Evolutionary conservation across 2,113 vertebrate species (phyloP), one percentile per base, ranked within the genome.

Genomic region (Brachyhypopomus gauderio): DNA sequence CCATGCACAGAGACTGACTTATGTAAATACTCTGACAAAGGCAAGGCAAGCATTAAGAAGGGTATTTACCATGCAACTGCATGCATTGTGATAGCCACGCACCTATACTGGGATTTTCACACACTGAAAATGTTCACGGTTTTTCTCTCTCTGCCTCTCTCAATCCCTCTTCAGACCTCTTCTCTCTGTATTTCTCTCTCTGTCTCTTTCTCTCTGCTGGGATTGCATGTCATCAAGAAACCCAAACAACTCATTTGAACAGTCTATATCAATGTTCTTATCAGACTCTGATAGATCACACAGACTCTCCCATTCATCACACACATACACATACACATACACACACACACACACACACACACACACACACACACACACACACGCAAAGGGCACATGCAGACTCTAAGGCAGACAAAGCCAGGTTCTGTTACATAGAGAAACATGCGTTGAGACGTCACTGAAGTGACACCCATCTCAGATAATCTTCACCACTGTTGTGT

Each of bases 211-310:
- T 23, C 52, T 67, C 12, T 81, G 60, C 79, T n/a, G 69, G 55
- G 78, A 72, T 80, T 30, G 66, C 76, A 83, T 56, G 41, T 30
- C 70, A 4, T 34, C 12, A 9, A 52, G 6, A 85, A 88, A 87
- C 87, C 87, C 81, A 88, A 84, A 87, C 85, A 87, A 81, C 78
- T n/a, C 5, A 12, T 55, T 22, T 59, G 82, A 75, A 83, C 71
- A 76, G 25, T 63, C 45, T 75, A 80, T 80, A 79, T 83, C 75
- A 78, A 36, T 25, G 16, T 11, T 9, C 16, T 30, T 30, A 69
- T 72, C 56, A 62, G 41, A 38, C 41, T 27, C 1, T 1, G 78
- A 71, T 59, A 48, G 55, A 2, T 72, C 22, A 71, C 2, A 78
- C 58, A 81, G 64, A 87, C 74, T 27, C 34, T 75, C 20, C 23